Evolutionary conservation across 2,888 invertebrate genomes (phyloP), one percentile per base, ranked within the genome.

Genomic region (Thecophora atra): DNA sequence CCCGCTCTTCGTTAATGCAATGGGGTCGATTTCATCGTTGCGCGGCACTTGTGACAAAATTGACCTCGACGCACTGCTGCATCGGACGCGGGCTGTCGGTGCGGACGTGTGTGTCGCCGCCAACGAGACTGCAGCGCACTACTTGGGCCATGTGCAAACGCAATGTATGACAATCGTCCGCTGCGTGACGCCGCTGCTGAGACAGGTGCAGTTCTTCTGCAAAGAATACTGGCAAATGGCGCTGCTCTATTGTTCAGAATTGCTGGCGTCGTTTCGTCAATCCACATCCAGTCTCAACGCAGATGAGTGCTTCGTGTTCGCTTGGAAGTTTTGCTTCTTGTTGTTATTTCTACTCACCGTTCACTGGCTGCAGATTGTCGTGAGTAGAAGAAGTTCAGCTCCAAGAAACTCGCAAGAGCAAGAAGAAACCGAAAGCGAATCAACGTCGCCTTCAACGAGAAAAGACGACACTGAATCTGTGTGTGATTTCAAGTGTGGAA

Each of bases 271-370:
- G 8, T 24, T 78, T 1, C 30, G 58, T 0, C 64, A 73, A 17
- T 42, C 17, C 60, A 5, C 37, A 19, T 30, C 44, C 24, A 37
- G 47, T 37, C 44, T 66, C 17, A 21, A n/a, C 44, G 17, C 24
- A 13, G 68, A 68, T 24, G 78, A 76, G 42, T 24, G 82, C 54
- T 84, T 84, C 71, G 75, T 83, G n/a, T 81, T 78, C 66, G 78
- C 78, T 3, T 65, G 84, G 3, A 77, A 83, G 74, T 56, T 77
- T 15, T 78, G 79, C 42, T 47, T 78, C 54, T 72, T 84, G 17
- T 71, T 83, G n/a, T 72, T 84, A 54, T 82, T 83, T 58, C 78
- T 83, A 54, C 84, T 77, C 68, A 56, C 81, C 15, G 80, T 84
- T 81, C 79, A 80, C 70, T 79, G 78, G 77, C 65, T 78, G 63